Conservation (phyloP, 2,888 invertebrate species). For the Aleiodes leptofemur region DNA sequence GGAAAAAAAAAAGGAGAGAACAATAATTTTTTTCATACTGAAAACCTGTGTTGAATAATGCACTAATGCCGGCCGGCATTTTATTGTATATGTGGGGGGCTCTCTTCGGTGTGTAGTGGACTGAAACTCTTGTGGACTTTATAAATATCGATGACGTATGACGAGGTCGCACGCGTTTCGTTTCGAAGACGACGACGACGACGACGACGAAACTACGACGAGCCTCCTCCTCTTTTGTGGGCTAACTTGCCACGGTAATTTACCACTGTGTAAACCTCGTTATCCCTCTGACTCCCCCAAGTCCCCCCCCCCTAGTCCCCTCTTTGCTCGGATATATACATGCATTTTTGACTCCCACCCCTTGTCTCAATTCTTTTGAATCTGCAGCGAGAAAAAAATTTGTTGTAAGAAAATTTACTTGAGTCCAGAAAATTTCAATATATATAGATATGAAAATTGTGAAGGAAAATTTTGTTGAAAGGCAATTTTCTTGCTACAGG, state of each 20-base stretch:
- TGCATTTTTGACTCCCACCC: no score
- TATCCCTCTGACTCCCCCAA: neutral
- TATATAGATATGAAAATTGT: no score
- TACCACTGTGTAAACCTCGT: slow-evolving; percentile 1
- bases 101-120: neutral
- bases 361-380: no score
- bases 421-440: no score
- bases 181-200: slow-evolving; percentile 32
- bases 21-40: neutral
- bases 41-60: slow-evolving; percentile 25
- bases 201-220: slow-evolving; percentile 36
- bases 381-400: no score
- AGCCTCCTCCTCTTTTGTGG: slow-evolving; percentile 32
- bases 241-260: neutral
- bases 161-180: slow-evolving; percentile 42
- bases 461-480: no score
- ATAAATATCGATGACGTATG: slow-evolving; percentile 47
- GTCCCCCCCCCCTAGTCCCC: neutral
- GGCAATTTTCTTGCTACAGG: no score
- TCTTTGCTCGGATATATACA: neutral
- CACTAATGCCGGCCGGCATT: slow-evolving; percentile 31
- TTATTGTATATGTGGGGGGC: slow-evolving; percentile 13
- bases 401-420: no score
- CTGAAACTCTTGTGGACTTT: slow-evolving; percentile 25
- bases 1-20: neutral